These are phyloP conservation scores for Paradoxurus hermaphroditus DNA, from an alignment of 2,113 vertebrate species.

Conservation along the genomic window DNA sequence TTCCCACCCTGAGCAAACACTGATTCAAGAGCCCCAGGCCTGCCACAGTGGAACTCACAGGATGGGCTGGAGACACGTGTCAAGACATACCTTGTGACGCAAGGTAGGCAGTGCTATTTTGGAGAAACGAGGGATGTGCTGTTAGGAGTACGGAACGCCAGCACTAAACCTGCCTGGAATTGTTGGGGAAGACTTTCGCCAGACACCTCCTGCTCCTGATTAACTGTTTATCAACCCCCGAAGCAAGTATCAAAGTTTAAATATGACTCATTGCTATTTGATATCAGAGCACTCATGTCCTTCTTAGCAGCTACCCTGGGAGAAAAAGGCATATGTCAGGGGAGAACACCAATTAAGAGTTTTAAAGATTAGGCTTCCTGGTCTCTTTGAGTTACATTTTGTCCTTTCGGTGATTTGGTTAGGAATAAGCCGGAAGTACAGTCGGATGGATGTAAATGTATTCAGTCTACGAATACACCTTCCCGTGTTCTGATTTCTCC, in stretches of 20 bases:
- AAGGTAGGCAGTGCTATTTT: not conserved
- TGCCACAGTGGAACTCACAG: not conserved
- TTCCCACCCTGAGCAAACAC: accelerated
- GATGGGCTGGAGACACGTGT: not conserved
- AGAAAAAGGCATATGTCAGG: not conserved
- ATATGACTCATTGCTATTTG: not conserved
- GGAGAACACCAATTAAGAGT: not conserved
- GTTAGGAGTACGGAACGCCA: not conserved
- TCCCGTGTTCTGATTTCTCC: not conserved
- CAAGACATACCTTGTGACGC: too few relatives aligned
- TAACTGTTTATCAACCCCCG: not conserved
- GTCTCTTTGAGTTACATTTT: not conserved
- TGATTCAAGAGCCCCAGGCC: not conserved
- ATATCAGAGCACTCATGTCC: not conserved
- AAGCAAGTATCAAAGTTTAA: not conserved
- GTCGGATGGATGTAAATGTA: not conserved
- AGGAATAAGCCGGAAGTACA: not conserved
- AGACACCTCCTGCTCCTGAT: not conserved
- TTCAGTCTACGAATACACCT: not conserved
- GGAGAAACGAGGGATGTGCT: not conserved
- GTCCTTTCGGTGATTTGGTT: not conserved
- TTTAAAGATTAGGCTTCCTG: not conserved
- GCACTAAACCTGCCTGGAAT: not conserved
- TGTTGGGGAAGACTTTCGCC: not conserved
- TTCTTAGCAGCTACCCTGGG: not conserved